phyloP scores from a whole-genome alignment of 2,113 vertebrate species.

The Cebidichthys violaceus region DNA sequence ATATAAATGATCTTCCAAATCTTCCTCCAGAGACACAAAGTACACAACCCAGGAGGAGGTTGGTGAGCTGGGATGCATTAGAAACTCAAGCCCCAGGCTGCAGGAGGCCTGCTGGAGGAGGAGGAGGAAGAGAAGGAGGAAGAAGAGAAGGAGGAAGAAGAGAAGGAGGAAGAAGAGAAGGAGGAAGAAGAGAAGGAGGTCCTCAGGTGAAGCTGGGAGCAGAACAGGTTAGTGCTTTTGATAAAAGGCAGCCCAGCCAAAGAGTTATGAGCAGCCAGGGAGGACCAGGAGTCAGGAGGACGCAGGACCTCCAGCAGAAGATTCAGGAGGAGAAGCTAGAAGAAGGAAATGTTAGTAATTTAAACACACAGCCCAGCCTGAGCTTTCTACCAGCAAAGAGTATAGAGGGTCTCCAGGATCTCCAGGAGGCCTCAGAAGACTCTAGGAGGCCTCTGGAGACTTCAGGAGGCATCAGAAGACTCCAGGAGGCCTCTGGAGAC shows the following conservation, averaged over 20 bases:
- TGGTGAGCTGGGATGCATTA: slow-evolving; percentile 7
- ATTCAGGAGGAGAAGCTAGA: not conserved
- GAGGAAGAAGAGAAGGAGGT: not conserved
- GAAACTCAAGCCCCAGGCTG: slow-evolving; percentile 20
- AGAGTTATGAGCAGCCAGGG: not conserved
- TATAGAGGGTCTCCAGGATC: not conserved
- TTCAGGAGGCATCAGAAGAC: no score
- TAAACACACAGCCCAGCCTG: not conserved
- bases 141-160: not conserved
- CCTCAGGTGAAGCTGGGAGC: not conserved
- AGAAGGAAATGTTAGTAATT: slow-evolving; percentile 24
- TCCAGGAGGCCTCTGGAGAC: no score
- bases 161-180: not conserved
- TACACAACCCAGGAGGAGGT: not conserved
- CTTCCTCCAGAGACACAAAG: not conserved
- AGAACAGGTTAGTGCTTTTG: slow-evolving; percentile 15
- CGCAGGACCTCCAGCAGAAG: not conserved
- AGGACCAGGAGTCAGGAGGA: not conserved
- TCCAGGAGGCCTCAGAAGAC: no score
- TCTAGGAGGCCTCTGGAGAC: no score
- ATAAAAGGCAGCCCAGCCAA: not conserved
- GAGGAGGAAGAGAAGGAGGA: not conserved
- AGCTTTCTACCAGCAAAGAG: slow-evolving; percentile 9
- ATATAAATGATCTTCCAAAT: not conserved
- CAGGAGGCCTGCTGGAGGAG: slow-evolving; percentile 6